These are phyloP conservation scores for Sepiola atlantica DNA, from an alignment of 2,888 invertebrate species.

Conservation along the genomic window DNA sequence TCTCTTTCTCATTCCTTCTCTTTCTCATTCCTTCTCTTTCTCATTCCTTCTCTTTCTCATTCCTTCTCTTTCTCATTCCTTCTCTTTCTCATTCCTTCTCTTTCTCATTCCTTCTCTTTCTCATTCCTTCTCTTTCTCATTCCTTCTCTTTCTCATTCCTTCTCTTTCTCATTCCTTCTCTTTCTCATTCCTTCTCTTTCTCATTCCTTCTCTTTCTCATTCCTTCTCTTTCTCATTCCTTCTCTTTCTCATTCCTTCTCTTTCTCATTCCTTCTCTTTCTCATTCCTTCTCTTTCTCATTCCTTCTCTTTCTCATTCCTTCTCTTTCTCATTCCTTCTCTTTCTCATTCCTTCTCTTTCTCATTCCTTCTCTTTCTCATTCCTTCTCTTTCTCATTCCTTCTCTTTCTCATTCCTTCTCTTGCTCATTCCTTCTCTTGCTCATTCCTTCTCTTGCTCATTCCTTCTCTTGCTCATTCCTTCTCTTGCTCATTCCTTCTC, in stretches of 20 bases:
- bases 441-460: too few relatives aligned
- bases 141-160: neutral
- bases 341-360: too few relatives aligned
- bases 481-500: too few relatives aligned
- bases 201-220: neutral
- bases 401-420: too few relatives aligned
- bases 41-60: neutral
- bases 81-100: neutral
- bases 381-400: neutral
- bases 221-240: too few relatives aligned
- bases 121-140: neutral
- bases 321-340: neutral
- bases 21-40: too few relatives aligned
- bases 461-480: too few relatives aligned
- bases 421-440: too few relatives aligned
- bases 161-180: neutral
- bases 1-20: neutral
- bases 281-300: neutral
- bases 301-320: neutral
- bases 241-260: neutral
- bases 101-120: neutral
- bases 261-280: rapidly evolving
- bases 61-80: neutral
- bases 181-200: neutral
- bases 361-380: neutral